Percentiles rank a stretch among this genome's conserved stretches.
Evolutionary conservation across 2,113 vertebrate genomes (phyloP).

Genomic region (Hippocampus abdominalis): DNA sequence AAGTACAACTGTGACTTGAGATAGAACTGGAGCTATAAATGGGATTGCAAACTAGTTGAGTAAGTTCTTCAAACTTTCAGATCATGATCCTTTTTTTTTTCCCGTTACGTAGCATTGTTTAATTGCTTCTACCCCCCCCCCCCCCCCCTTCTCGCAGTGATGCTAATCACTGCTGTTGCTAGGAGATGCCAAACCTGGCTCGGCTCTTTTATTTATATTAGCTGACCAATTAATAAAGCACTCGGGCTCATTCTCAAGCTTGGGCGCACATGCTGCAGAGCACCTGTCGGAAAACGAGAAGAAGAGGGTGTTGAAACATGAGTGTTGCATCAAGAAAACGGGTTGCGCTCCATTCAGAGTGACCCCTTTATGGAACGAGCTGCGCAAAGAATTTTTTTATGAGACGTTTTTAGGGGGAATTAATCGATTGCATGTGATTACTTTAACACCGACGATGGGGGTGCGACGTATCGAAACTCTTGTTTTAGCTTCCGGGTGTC

Average conservation of each 20-base stretch:
- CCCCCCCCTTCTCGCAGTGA: too few species aligned
- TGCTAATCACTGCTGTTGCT: conserved; percentile 6
- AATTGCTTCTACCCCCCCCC: too few species aligned
- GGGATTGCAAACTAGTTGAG: too few species aligned
- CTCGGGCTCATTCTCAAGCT: not conserved
- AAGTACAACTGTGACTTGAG: too few species aligned
- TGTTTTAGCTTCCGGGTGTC: conserved; percentile 41
- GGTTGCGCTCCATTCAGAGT: conserved; percentile 15
- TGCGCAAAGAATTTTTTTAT: conserved; percentile 6
- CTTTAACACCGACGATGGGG: not conserved
- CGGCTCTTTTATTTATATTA: not conserved
- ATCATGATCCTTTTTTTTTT: too few species aligned
- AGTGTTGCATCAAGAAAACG: conserved; percentile 26
- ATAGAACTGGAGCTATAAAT: too few species aligned
- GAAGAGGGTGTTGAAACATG: conserved; percentile 9
- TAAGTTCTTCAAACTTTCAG: too few species aligned
- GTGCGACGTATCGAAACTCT: not conserved
- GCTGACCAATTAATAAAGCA: conserved; percentile 4
- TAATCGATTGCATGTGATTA: too few species aligned
- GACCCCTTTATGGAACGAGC: conserved; percentile 16
- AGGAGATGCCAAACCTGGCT: conserved; percentile 10
- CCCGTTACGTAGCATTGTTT: too few species aligned
- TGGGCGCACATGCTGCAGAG: not conserved
- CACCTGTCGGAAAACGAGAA: not conserved
- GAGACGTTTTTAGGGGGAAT: too few species aligned